Percentiles rank a stretch among this genome's conserved stretches.
These are phyloP conservation scores for Pteropus rufus DNA, from an alignment of 2,797 vertebrate species.

Conservation along the genomic window DNA sequence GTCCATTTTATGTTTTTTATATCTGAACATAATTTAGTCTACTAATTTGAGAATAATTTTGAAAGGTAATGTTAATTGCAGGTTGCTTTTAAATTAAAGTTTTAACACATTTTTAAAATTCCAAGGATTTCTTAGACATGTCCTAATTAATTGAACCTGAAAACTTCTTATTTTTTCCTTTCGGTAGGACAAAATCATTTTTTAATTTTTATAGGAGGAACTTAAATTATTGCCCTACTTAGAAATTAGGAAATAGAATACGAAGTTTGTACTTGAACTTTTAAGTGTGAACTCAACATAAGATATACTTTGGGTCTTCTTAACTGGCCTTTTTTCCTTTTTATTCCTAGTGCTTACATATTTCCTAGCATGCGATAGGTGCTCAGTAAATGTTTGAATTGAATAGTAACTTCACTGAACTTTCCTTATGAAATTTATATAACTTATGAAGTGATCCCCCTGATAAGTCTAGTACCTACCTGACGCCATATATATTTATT, in stretches of 20 bases:
- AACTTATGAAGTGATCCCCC: not conserved
- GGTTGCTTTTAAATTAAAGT: constrained; percentile 66
- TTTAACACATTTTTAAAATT: constrained; percentile 59
- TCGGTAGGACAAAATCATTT: constrained; percentile 23
- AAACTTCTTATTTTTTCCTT: constrained; percentile 46
- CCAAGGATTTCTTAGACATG: constrained; percentile 40
- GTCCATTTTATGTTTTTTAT: constrained; percentile 59
- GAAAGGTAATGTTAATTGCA: constrained; percentile 69
- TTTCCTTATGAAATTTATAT: not conserved
- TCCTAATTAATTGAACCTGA: constrained; percentile 62
- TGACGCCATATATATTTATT: not conserved
- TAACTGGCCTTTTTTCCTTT: not conserved
- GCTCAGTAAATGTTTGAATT: constrained; percentile 21
- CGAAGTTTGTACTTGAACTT: constrained; percentile 61
- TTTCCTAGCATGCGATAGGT: not conserved
- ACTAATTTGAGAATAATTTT: constrained; percentile 66
- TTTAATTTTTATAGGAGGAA: constrained; percentile 64
- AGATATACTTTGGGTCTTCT: not conserved
- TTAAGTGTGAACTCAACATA: constrained; percentile 37
- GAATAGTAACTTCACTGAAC: not conserved
- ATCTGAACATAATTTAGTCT: constrained; percentile 57
- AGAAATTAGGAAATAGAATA: constrained; percentile 67
- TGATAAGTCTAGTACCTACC: not conserved
- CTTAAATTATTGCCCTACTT: constrained; percentile 72
- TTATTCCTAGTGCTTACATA: not conserved